phyloP scores from a whole-genome alignment of 2,113 vertebrate species.

The Tor tambroides region DNA sequence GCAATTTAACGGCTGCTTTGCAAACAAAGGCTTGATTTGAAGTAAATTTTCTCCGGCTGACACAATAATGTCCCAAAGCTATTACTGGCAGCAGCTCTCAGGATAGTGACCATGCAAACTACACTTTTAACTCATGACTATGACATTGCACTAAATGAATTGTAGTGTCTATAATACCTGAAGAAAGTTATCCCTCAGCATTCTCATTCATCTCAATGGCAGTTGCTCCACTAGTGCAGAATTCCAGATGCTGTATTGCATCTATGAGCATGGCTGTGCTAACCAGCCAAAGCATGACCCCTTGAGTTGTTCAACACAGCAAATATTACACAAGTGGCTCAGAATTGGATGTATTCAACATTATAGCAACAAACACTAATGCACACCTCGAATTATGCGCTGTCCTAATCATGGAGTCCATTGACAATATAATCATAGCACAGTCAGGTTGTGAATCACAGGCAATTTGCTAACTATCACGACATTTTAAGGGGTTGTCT shows the following conservation, averaged over 20 bases:
- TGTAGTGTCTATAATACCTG: background rate
- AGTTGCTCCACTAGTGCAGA: background rate
- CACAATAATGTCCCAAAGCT: background rate
- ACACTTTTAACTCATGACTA: background rate
- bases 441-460: conserved; percentile 75
- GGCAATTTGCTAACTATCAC: conserved; percentile 74
- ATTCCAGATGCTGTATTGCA: background rate
- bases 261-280: background rate
- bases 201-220: background rate
- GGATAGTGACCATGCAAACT: background rate
- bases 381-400: conserved; percentile 71
- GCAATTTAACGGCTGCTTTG: conserved; percentile 7
- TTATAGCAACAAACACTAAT: conserved; percentile 67
- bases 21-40: conserved; percentile 11
- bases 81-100: background rate
- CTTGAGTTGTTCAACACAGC: conserved; percentile 8
- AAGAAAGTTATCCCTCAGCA: background rate
- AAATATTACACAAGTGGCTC: conserved; percentile 20
- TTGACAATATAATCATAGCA: conserved; percentile 79
- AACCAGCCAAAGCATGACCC: background rate
- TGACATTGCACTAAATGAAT: background rate
- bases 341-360: conserved; percentile 45
- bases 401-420: conserved; percentile 78
- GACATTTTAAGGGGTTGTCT: conserved; percentile 68
- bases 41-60: background rate